These are phyloP conservation scores for Oryzias woworae DNA, from an alignment of 2,113 vertebrate genomes.

Conservation along the genomic window DNA sequence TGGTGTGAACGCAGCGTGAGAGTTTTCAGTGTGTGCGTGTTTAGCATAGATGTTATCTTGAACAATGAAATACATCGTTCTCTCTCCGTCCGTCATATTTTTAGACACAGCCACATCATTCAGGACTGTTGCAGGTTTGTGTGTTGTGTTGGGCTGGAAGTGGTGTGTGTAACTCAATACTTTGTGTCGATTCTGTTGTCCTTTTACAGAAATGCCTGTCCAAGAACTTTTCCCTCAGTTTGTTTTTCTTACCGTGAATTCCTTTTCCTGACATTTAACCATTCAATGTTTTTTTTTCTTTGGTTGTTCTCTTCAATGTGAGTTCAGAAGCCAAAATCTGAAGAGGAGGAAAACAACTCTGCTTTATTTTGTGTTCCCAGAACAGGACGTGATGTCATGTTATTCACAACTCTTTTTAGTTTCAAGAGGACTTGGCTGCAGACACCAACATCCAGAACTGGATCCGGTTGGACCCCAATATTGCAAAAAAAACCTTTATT, in stretches of 20 bases:
- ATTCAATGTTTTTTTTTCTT: conserved; percentile 28
- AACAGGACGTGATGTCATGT: conserved; percentile 52
- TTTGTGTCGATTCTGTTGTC: conserved; percentile 14
- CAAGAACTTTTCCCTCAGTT: conserved; percentile 38
- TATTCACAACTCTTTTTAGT: too few relatives aligned
- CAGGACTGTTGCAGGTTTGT: conserved; percentile 12
- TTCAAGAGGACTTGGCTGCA: neutral
- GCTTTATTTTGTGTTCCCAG: conserved; percentile 25
- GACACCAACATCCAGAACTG: neutral
- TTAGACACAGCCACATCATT: conserved; percentile 51
- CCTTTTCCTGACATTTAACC: conserved; percentile 24
- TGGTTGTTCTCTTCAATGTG: conserved; percentile 40
- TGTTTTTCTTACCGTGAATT: conserved; percentile 45
- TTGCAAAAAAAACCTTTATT: too few relatives aligned
- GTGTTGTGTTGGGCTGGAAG: conserved; percentile 3
- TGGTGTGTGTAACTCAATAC: conserved; percentile 18
- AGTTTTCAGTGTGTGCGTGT: neutral
- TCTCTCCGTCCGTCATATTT: conserved; percentile 28
- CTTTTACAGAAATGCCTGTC: neutral
- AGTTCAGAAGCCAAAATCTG: conserved; percentile 20
- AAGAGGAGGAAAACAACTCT: conserved; percentile 39
- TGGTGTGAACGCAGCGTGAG: neutral
- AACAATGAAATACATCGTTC: conserved; percentile 46
- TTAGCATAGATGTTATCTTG: conserved; percentile 18
- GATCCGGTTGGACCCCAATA: too few relatives aligned